phyloP scores from a whole-genome alignment of 2,113 vertebrate species.

The Danio rerio region DNA sequence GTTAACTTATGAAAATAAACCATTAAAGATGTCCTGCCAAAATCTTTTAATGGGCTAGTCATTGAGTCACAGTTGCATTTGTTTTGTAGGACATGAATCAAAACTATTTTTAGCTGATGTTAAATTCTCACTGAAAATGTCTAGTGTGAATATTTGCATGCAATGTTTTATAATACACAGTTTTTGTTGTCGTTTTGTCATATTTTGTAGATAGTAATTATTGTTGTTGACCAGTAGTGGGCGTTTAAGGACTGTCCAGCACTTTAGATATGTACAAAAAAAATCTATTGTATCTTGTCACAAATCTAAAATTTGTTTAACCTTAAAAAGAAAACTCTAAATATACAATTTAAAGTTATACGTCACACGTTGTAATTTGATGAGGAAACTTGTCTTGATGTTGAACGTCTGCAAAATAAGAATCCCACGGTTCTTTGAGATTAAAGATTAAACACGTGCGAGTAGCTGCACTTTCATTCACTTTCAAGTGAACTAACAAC shows the following conservation, averaged over 20 bases:
- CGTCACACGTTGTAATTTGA: neutral
- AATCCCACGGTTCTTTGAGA: neutral
- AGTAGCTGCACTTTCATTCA: neutral
- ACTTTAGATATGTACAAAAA: neutral
- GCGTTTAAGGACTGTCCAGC: neutral
- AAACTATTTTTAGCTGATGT: neutral
- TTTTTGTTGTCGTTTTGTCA: no score
- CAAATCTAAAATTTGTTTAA: no score
- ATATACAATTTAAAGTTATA: neutral
- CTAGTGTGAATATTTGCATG: neutral
- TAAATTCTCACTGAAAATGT: neutral
- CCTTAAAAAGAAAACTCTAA: neutral
- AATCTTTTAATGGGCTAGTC: neutral
- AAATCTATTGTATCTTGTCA: neutral
- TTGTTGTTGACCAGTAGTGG: conserved; percentile 21
- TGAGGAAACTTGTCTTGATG: neutral
- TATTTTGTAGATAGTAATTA: no score
- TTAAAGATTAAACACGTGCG: neutral
- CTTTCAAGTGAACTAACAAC: neutral
- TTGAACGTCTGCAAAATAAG: neutral
- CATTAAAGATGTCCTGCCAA: neutral
- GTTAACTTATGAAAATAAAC: conserved; percentile 30
- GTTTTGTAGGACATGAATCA: neutral
- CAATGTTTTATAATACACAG: neutral
- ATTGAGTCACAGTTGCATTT: neutral